Conservation (phyloP, 53 echinoderm and acorn worm species). For the Apostichopus leukothele region DNA sequence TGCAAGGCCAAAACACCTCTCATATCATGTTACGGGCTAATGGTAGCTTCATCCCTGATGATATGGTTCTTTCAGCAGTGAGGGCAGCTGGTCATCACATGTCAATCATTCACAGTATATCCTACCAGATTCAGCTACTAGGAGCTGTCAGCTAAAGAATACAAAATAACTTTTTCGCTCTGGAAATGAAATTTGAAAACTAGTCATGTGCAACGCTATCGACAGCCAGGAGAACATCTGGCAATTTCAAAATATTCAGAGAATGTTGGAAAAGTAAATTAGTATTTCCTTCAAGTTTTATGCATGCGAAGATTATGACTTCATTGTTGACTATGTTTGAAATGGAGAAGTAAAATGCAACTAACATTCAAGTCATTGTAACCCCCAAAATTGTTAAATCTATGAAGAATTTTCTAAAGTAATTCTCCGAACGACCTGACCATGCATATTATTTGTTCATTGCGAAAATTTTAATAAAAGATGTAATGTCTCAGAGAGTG, state of each 20-base stretch:
- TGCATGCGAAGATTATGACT: no score
- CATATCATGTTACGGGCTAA: conserved; percentile 6
- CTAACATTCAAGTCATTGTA: no score
- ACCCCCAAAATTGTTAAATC: no score
- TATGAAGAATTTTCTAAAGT: no score
- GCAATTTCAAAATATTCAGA: background rate
- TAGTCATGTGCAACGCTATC: background rate
- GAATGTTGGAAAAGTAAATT: no score
- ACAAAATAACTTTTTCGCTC: background rate
- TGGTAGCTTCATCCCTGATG: background rate
- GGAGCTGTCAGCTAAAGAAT: background rate
- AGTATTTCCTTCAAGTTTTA: no score
- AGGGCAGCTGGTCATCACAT: conserved; percentile 19
- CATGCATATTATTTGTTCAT: no score
- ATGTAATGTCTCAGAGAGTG: no score
- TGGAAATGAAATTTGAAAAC: background rate
- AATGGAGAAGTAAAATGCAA: no score
- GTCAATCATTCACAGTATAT: background rate
- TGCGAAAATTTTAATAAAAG: no score
- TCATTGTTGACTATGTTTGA: no score
- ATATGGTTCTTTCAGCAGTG: background rate
- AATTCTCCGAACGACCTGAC: no score
- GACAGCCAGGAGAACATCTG: background rate
- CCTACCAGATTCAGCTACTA: background rate
- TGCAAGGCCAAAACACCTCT: background rate